Percentiles rank a stretch among this genome's conserved stretches.
Evolutionary conservation across 1,140 invertebrate genomes (phyloP).

Genomic region (Hestina assimilis): DNA sequence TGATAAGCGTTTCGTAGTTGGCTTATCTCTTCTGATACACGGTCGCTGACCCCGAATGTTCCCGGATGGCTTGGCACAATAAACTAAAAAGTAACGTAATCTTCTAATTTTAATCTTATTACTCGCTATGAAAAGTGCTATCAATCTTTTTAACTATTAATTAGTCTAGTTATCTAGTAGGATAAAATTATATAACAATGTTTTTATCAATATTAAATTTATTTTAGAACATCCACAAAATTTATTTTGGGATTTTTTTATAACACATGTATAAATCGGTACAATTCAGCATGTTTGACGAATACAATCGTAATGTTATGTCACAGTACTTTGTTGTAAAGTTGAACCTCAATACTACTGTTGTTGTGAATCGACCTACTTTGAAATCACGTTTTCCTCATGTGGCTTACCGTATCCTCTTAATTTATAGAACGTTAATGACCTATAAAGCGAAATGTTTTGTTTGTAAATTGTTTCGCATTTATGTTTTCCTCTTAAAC

Average conservation of each 20-base stretch:
- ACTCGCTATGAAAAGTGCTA: background rate
- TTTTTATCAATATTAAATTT: too few species aligned
- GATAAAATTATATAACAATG: too few species aligned
- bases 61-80: slow-evolving; percentile 54
- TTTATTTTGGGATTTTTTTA: background rate
- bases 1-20: slow-evolving; percentile 61
- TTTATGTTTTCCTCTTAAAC: slow-evolving; percentile 18
- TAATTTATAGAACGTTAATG: slow-evolving; percentile 57
- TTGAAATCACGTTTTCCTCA: slow-evolving; percentile 49
- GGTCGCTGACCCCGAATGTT: slow-evolving; percentile 55
- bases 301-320: background rate
- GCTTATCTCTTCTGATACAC: slow-evolving; percentile 66
- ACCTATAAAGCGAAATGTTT: slow-evolving; percentile 53
- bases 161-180: too few species aligned
- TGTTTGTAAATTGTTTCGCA: slow-evolving; percentile 23
- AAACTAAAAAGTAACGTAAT: slow-evolving; percentile 42
- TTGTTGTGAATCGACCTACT: slow-evolving; percentile 50
- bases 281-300: background rate
- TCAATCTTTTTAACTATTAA: too few species aligned
- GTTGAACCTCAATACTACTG: slow-evolving; percentile 28
- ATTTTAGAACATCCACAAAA: background rate
- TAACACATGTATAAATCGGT: background rate
- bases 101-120: slow-evolving; percentile 18
- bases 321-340: slow-evolving; percentile 25
- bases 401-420: slow-evolving; percentile 47